Conservation (phyloP, 2,797 vertebrate species). For the Hydrocynus forskahlii region DNA sequence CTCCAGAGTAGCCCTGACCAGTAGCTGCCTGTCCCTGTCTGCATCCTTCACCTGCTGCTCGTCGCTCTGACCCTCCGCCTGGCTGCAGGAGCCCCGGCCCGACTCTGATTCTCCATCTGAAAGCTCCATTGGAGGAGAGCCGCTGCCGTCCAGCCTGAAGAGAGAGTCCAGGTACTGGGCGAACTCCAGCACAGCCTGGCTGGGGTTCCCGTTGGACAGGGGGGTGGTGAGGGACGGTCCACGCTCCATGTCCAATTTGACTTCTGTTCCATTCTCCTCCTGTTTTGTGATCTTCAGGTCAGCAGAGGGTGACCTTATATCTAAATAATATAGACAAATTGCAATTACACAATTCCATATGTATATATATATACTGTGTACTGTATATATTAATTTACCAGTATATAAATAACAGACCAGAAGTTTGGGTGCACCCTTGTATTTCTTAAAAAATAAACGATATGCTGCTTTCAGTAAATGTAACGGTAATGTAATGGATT, state of each 20-base stretch:
- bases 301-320: conserved; percentile 1
- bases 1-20: conserved; percentile 92
- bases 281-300: conserved; percentile 61
- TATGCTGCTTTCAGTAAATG: no score
- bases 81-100: conserved; percentile 82
- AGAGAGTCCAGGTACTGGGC: conserved; percentile 98
- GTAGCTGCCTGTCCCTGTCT: conserved; percentile 83
- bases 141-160: conserved; percentile 94
- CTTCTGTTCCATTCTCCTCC: conserved; percentile 10
- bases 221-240: conserved; percentile 72
- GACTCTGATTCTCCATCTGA: conserved; percentile 92
- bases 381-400: no score
- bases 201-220: conserved; percentile 83
- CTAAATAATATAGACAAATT: neutral
- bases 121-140: conserved; percentile 91
- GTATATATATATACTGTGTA: no score
- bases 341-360: neutral
- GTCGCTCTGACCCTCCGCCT: conserved; percentile 85
- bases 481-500: no score
- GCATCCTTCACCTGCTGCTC: conserved; percentile 63
- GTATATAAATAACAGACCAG: no score
- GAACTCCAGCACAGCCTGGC: conserved; percentile 95
- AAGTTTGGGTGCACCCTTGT: no score
- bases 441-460: no score
- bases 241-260: conserved; percentile 63